Evolutionary conservation across 2,888 invertebrate species (phyloP).

Genomic region (Aphodius granarius): DNA sequence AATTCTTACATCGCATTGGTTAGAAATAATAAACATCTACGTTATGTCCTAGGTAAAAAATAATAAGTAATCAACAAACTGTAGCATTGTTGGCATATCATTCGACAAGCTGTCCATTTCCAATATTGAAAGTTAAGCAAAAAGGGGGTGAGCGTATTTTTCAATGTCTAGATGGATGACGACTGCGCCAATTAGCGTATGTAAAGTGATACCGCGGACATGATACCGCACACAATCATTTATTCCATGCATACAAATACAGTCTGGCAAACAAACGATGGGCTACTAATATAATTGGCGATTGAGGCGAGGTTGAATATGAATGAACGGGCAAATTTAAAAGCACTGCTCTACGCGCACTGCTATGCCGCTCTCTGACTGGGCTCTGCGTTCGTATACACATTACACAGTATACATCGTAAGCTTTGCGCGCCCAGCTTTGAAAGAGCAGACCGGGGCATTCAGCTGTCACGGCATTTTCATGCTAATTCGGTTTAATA

Average conservation of each 20-base stretch:
- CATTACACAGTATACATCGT: too few species aligned
- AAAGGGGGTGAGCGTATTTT: background rate
- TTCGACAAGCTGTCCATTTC: background rate
- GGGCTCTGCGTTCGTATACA: too few species aligned
- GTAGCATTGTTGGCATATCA: background rate
- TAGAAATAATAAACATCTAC: background rate
- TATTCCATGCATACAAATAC: slow-evolving; percentile 55
- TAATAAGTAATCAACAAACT: too few species aligned
- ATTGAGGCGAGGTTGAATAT: slow-evolving; percentile 41
- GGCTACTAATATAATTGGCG: slow-evolving; percentile 53
- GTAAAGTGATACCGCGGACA: slow-evolving; percentile 35
- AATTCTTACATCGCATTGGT: background rate
- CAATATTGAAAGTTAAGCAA: background rate
- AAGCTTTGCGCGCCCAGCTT: slow-evolving; percentile 13
- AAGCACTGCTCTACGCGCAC: slow-evolving; percentile 39
- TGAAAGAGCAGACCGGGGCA: slow-evolving; percentile 41
- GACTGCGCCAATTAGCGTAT: slow-evolving; percentile 28
- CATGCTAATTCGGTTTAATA: slow-evolving; percentile 54
- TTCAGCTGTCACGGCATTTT: slow-evolving; percentile 54
- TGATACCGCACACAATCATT: slow-evolving; percentile 46
- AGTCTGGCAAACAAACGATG: slow-evolving; percentile 49
- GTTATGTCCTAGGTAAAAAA: too few species aligned
- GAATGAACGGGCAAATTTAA: slow-evolving; percentile 39
- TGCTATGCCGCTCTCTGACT: slow-evolving; percentile 31
- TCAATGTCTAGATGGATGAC: slow-evolving; percentile 18